These are phyloP conservation scores for Tonatia bakeri DNA, from an alignment of 2,113 vertebrate species.

Conservation along the genomic window DNA sequence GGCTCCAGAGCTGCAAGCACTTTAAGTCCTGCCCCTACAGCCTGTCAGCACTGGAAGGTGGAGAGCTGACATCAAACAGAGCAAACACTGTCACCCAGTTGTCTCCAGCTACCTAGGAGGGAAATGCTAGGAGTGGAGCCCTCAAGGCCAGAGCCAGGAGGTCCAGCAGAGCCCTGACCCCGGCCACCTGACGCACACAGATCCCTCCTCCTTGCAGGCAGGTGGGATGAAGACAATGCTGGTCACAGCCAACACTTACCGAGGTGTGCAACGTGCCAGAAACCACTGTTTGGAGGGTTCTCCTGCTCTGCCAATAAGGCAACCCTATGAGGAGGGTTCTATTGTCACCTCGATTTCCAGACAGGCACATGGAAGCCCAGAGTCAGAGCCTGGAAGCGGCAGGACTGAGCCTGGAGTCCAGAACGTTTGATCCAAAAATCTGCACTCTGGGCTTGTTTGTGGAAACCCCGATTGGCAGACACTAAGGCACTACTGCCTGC, in stretches of 20 bases:
- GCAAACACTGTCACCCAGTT: background rate
- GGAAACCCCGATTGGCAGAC: background rate
- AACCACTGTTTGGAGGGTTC: too few relatives aligned
- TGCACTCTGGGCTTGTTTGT: background rate
- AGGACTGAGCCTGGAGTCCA: background rate
- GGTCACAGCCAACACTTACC: background rate
- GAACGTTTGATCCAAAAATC: background rate
- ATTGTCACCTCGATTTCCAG: background rate
- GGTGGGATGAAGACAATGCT: background rate
- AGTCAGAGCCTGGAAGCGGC: background rate
- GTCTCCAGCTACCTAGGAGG: background rate
- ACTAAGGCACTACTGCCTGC: background rate
- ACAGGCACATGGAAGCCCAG: background rate
- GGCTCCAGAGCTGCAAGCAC: background rate
- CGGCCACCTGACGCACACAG: background rate
- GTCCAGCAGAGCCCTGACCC: rapidly evolving
- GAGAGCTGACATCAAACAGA: background rate
- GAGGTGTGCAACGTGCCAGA: rapidly evolving
- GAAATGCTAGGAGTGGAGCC: background rate
- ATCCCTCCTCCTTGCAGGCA: background rate
- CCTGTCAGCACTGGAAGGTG: background rate
- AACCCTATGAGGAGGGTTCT: background rate
- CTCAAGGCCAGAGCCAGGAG: background rate
- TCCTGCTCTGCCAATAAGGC: background rate
- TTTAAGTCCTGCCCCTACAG: background rate